Base-by-base conservation (phyloP, 1,140 invertebrate species). In the Eriocheir sinensis region DNA sequence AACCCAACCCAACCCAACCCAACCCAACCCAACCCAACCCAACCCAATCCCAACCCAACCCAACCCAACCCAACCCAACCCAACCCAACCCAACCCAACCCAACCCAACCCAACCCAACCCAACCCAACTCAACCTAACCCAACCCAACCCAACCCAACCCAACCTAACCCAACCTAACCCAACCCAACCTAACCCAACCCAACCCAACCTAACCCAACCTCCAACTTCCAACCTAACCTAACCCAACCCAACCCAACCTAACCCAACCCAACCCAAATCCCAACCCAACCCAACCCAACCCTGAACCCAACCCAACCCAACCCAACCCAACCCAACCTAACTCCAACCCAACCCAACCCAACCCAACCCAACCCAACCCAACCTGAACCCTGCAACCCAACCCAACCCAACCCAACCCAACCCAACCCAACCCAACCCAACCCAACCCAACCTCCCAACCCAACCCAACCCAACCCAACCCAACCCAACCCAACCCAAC, bases 11-110 rank as follows among this genome's bases (percentile, higher is more conserved):
- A 96, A 89, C 96, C 80, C 81, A 96, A 81, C 53, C 53, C 27
- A 72, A 72, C 53, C 53, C 53, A 72, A 72, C 53, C 53, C 53
- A 72, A 72, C 53, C 53, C 53, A 72, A 72, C 53, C 53, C 53
- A n/a, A n/a, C n/a, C n/a, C n/a, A n/a, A n/a, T n/a, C n/a, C n/a
- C n/a, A n/a, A n/a, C n/a, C n/a, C n/a, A 72, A 72, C 53, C 53
- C 27, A 72, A 72, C 53, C 53, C 53, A 72, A 72, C 53, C 53
- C 53, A 72, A 72, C 53, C 53, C 53, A 72, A 72, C 53, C 53
- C 93, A 96, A 94, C 53, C 91, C 80, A 96, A 89, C 96, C 53
- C 53, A 72, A 72, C 53, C 53, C 96, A 93, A 96, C 53, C 53
- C 53, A 72, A 72, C 53, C 53, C 53, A 72, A 72, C 53, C 53